Evolutionary conservation across 2,113 vertebrate genomes (phyloP).

Genomic region (Rattus norvegicus): DNA sequence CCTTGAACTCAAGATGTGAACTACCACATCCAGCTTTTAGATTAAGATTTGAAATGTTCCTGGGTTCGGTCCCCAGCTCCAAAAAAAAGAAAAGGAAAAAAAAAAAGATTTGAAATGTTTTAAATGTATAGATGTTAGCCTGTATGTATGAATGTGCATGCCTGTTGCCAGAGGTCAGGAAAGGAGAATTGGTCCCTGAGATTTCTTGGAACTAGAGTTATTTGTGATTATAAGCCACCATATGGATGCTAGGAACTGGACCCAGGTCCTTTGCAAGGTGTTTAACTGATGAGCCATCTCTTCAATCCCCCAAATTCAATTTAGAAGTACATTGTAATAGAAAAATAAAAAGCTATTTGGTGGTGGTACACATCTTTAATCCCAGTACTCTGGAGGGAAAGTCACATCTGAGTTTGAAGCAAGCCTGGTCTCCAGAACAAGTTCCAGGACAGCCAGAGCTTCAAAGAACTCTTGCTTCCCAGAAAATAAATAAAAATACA

Average conservation of each 20-base stretch:
- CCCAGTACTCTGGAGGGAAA: background rate
- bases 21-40: background rate
- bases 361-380: background rate
- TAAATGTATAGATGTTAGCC: background rate
- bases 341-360: background rate
- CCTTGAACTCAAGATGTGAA: background rate
- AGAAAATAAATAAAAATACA: background rate
- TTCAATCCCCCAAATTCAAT: background rate
- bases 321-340: too few relatives aligned
- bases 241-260: background rate
- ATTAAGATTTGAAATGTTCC: background rate
- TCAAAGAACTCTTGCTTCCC: background rate
- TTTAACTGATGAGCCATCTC: background rate
- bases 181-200: background rate
- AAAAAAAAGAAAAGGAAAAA: too few relatives aligned
- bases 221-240: too few relatives aligned
- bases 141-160: background rate
- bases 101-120: background rate
- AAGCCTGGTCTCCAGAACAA: background rate
- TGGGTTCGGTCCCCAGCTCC: too few relatives aligned
- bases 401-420: background rate
- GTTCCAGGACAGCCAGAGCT: background rate
- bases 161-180: background rate
- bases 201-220: background rate
- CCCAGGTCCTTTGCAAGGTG: background rate